phyloP scores from a whole-genome alignment of 2,113 vertebrate species.

The Semnornis frantzii region DNA sequence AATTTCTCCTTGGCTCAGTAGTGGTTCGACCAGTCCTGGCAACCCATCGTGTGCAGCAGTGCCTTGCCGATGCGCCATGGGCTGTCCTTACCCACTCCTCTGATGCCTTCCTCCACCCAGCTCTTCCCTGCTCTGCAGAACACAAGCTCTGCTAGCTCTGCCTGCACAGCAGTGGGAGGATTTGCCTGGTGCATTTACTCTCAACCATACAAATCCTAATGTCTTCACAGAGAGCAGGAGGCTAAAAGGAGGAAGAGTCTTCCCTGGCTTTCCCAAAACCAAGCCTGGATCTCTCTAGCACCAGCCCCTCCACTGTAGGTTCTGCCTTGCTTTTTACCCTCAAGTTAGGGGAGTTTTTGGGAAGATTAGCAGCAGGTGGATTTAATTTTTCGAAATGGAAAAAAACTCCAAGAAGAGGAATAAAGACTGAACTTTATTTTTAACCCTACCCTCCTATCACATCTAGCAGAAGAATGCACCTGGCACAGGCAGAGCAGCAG shows the following conservation, averaged over 20 bases:
- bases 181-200: slow-evolving; percentile 39
- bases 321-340: neutral
- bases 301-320: neutral
- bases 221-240: slow-evolving; percentile 24
- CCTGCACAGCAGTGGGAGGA: slow-evolving; percentile 47
- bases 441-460: neutral
- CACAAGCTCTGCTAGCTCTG: neutral
- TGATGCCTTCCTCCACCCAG: neutral
- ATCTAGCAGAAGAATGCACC: neutral
- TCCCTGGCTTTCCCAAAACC: neutral
- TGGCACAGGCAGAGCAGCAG: neutral
- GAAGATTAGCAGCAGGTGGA: neutral
- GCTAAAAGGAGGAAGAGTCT: slow-evolving; percentile 46
- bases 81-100: neutral
- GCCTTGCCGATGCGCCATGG: neutral
- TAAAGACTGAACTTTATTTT: slow-evolving; percentile 1
- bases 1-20: slow-evolving; percentile 7
- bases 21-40: neutral
- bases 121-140: neutral
- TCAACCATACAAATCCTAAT: neutral
- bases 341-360: neutral
- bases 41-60: neutral
- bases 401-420: neutral
- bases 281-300: neutral
- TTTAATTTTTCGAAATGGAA: neutral